Evolutionary conservation across 2,888 invertebrate genomes (phyloP).

Genomic region (Apotomis betuletana): DNA sequence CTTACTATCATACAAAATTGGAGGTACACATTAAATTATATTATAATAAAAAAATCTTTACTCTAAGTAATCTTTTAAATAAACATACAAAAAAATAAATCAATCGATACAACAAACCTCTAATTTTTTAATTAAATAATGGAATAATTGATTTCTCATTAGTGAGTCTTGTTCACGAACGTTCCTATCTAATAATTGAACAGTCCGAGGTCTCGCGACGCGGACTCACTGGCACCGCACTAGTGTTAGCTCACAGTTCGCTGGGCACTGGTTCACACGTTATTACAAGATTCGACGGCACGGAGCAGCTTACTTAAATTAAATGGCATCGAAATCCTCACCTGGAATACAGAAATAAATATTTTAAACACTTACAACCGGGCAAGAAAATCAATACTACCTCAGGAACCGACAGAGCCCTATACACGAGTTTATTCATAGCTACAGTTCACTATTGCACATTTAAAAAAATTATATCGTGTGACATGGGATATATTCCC

Average conservation of each 20-base stretch:
- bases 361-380: neutral
- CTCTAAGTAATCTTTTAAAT: slow-evolving; percentile 80
- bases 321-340: slow-evolving; percentile 82
- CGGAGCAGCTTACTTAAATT: slow-evolving; percentile 78
- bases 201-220: slow-evolving; percentile 49
- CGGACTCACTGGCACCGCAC: slow-evolving; percentile 51
- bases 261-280: slow-evolving; percentile 70
- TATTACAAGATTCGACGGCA: slow-evolving; percentile 66
- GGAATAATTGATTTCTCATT: slow-evolving; percentile 79
- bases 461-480: too few relatives aligned
- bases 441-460: too few relatives aligned
- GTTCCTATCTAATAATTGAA: slow-evolving; percentile 56
- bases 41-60: slow-evolving; percentile 69
- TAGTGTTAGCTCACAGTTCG: slow-evolving; percentile 45
- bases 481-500: too few relatives aligned
- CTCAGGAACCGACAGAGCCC: too few relatives aligned
- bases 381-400: neutral
- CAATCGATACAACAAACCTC: slow-evolving; percentile 78
- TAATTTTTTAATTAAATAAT: slow-evolving; percentile 72
- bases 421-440: too few relatives aligned
- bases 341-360: slow-evolving; percentile 59
- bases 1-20: slow-evolving; percentile 69
- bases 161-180: slow-evolving; percentile 56
- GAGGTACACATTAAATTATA: slow-evolving; percentile 76
- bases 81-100: slow-evolving; percentile 79